A percentile compares a stretch with the other conserved stretches of the same genome.
Conservation (phyloP, 2,113 vertebrate genomes). For the Trachemys scripta region DNA sequence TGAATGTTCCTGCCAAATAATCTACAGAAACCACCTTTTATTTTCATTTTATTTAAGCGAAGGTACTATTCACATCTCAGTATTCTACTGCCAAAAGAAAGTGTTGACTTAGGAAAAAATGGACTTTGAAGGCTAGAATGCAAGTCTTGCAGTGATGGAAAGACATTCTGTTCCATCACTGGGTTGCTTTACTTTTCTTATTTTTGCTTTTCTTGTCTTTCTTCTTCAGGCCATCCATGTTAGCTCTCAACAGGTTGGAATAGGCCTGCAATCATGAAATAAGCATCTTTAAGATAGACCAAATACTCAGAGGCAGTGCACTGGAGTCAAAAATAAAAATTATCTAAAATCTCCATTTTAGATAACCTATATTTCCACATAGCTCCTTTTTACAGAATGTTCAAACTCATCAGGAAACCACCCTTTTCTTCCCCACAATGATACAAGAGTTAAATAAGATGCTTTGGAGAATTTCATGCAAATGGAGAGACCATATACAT, state of each 20-base stretch:
- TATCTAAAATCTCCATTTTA: background rate
- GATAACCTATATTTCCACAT: background rate
- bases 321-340: background rate
- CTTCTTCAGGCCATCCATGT: conserved; percentile 99
- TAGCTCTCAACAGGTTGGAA: conserved; percentile 95
- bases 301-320: background rate
- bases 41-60: conserved; percentile 5
- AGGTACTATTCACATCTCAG: conserved; percentile 24
- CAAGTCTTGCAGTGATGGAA: background rate
- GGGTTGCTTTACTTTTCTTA: conserved; percentile 97
- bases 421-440: background rate
- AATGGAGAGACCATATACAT: background rate
- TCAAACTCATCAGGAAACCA: background rate
- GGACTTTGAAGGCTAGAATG: conserved; percentile 51
- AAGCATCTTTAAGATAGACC: background rate
- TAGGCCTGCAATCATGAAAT: conserved; percentile 87
- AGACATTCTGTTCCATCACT: conserved; percentile 80
- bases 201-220: conserved; percentile 99
- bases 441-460: background rate
- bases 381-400: background rate
- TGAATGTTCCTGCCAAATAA: background rate
- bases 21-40: conserved; percentile 23
- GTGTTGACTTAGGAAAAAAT: conserved; percentile 55
- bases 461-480: background rate
- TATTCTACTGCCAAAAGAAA: conserved; percentile 54